Evolutionary conservation across 2,888 invertebrate species (phyloP).

Genomic region (Encarsia formosa): DNA sequence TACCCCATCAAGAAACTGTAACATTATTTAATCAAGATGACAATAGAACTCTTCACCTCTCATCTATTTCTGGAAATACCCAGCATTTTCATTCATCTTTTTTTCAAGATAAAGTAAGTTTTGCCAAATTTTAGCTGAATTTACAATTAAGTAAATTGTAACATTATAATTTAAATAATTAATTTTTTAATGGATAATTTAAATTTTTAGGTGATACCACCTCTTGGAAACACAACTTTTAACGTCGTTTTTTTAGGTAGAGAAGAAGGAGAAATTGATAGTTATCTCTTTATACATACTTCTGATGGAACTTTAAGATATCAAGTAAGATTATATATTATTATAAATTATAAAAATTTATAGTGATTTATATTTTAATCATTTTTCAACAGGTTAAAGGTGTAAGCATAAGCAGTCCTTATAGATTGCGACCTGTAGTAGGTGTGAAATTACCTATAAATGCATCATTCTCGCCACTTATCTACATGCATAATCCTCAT

Average conservation of each 20-base stretch:
- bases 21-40: conserved; percentile 81
- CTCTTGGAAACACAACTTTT: conserved; percentile 89
- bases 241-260: conserved; percentile 94
- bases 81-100: conserved; percentile 96
- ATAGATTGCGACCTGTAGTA: conserved; percentile 84
- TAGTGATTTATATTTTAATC: conserved; percentile 3
- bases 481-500: conserved; percentile 94
- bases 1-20: conserved; percentile 81
- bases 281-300: conserved; percentile 89
- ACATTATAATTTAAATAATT: background rate
- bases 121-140: background rate
- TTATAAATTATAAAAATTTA: conserved; percentile 10
- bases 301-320: conserved; percentile 88
- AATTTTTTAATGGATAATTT: conserved; percentile 1
- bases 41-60: conserved; percentile 84
- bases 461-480: conserved; percentile 82
- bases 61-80: conserved; percentile 91
- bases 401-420: conserved; percentile 83
- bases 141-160: background rate
- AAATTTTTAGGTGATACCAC: conserved; percentile 71
- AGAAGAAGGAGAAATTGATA: conserved; percentile 81
- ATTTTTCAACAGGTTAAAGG: conserved; percentile 67
- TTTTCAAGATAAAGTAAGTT: conserved; percentile 85
- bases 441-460: conserved; percentile 89
- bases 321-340: conserved; percentile 57